Evolutionary conservation across 2,797 vertebrate genomes (phyloP).

Genomic region (Tokudaia muenninki): DNA sequence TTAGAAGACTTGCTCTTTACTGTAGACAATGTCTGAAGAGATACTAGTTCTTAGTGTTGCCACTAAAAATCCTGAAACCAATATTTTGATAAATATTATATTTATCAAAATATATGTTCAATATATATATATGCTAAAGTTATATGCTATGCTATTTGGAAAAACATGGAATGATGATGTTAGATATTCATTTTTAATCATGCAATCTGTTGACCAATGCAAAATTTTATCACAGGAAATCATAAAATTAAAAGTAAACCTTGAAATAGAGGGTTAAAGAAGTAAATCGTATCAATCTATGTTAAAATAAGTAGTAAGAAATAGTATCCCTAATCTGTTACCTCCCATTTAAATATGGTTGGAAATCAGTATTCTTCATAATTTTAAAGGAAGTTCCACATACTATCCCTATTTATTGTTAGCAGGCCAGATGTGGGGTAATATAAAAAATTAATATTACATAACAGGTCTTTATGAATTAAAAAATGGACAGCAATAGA

Average conservation of each 20-base stretch:
- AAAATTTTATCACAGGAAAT: neutral
- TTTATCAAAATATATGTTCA: neutral
- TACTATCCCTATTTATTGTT: neutral
- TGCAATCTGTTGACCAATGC: neutral
- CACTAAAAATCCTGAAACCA: neutral
- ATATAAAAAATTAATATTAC: neutral
- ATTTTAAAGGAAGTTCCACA: no score
- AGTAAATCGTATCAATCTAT: neutral
- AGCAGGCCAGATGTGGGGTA: neutral
- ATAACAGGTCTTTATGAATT: neutral
- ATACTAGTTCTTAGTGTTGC: neutral
- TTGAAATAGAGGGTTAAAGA: neutral
- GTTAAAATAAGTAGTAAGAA: slow-evolving; percentile 19
- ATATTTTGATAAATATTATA: neutral
- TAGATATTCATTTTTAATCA: neutral
- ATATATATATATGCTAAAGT: neutral
- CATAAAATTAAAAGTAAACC: slow-evolving; percentile 42
- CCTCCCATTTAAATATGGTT: neutral
- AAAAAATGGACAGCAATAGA: neutral
- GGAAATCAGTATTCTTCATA: neutral
- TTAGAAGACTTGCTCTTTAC: neutral
- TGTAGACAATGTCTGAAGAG: neutral
- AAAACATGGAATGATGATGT: neutral
- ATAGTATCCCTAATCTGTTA: neutral
- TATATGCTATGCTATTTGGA: neutral